A percentile compares a stretch with the other conserved stretches of the same genome.
Evolutionary conservation across 2,797 vertebrate species (phyloP).

Genomic region (Cheirogaleus major): DNA sequence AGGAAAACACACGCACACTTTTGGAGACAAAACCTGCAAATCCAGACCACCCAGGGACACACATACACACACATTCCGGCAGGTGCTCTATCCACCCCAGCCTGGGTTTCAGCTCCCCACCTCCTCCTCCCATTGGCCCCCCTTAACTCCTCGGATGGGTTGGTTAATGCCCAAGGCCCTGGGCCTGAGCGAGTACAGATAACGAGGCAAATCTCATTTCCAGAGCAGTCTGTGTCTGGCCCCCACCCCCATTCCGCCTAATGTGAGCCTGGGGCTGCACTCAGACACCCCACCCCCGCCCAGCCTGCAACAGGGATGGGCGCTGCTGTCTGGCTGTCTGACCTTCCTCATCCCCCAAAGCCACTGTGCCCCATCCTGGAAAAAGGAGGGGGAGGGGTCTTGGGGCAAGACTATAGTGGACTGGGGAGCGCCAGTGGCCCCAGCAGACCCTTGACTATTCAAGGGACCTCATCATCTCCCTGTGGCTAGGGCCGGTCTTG

Average conservation of each 20-base stretch:
- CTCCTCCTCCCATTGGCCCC: not conserved
- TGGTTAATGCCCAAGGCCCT: slow-evolving; percentile 43
- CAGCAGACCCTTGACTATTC: not conserved
- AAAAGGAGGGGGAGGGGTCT: not conserved
- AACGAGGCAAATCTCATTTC: slow-evolving; percentile 70
- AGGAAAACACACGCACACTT: not conserved
- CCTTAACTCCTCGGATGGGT: not conserved
- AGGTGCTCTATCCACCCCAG: not conserved
- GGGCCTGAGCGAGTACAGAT: slow-evolving; percentile 52
- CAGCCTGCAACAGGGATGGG: not conserved
- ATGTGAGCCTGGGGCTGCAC: not conserved
- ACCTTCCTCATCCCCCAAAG: not conserved
- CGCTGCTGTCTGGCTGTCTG: not conserved
- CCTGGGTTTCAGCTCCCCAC: not conserved
- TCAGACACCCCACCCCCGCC: not conserved
- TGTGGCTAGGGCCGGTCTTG: not conserved
- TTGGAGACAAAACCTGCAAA: not conserved
- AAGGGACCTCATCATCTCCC: not conserved
- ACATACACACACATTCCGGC: not conserved
- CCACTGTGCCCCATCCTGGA: not conserved
- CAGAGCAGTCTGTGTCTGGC: slow-evolving; percentile 29
- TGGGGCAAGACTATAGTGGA: not conserved
- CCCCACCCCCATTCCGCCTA: not conserved
- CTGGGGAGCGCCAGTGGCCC: rapidly evolving
- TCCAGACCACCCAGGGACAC: not conserved